Base-by-base conservation (phyloP, 1,140 invertebrate species). In the Caenorhabditis tropicalis region DNA sequence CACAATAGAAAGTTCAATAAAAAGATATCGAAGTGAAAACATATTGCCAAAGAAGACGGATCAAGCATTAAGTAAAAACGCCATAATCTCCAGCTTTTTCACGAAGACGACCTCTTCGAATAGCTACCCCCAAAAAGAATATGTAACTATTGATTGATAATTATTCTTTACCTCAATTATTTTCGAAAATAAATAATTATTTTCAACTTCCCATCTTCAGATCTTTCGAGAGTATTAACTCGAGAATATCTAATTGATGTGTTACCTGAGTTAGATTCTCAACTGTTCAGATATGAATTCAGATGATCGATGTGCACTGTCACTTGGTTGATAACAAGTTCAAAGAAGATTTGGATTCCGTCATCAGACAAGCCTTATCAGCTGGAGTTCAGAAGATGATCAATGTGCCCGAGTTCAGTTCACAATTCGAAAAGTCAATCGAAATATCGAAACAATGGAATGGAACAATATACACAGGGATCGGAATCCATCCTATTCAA, bases 251-350 rank as follows among this genome's bases (percentile, higher is more conserved):
- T n/a, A n/a, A n/a, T n/a, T n/a, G n/a, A n/a, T n/a, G n/a, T n/a
- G n/a, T n/a, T n/a, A n/a, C n/a, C n/a, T n/a, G n/a, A n/a, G n/a
- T n/a, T n/a, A n/a, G n/a, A n/a, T n/a, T n/a, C n/a, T n/a, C n/a
- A n/a, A n/a, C n/a, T n/a, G n/a, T 43, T 12, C 39, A 43, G 5
- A 43, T 43, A 5, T 6, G 39, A 43, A 43, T 12, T 43, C 58
- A 43, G 29, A 82, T 82, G 82, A 82, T 82, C 9, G 82, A 82
- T 51, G 56, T 65, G 0, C 82, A 82, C 60, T 82, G 82, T 27
- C 82, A 82, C n/a, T 46, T 82, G 10, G 82, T 82, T 4, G 82
- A 82, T 27, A 82, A 82, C 10, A 82, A 82, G 24, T 82, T 82
- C 58, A 82, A 82, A 49, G 33, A 70, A 6, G 58, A 82, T 36